Conservation (phyloP, 2,797 vertebrate genomes). For the Buphagus erythrorhynchus region DNA sequence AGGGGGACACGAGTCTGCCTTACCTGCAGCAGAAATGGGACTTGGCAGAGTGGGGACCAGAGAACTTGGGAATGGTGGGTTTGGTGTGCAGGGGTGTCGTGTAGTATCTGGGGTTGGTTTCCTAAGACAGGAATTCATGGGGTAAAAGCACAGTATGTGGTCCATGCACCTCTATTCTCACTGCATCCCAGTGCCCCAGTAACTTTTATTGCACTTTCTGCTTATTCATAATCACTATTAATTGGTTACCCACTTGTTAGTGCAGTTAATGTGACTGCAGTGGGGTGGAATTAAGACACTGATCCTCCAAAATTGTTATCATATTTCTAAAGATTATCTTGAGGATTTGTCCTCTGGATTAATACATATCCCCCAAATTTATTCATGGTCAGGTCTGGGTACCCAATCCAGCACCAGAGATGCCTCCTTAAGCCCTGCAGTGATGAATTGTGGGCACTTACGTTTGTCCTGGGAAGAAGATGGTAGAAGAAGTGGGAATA, state of each 20-base stretch:
- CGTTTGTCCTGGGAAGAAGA: not conserved
- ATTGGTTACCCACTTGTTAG: not conserved
- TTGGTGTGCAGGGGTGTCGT: rapidly evolving
- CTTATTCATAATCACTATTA: not conserved
- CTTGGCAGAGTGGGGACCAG: not conserved
- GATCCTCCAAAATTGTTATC: not conserved
- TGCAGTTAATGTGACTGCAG: not conserved
- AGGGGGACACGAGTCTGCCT: rapidly evolving
- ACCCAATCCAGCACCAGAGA: not conserved
- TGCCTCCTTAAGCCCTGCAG: not conserved
- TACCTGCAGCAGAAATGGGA: not conserved
- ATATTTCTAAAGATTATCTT: not conserved
- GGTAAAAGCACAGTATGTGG: not conserved
- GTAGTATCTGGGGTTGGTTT: not conserved
- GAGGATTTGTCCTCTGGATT: not conserved
- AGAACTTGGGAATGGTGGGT: too few relatives aligned
- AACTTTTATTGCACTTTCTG: not conserved
- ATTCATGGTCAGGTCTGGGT: not conserved
- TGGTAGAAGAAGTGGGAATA: not conserved
- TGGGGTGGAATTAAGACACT: not conserved
- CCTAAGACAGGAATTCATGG: not conserved
- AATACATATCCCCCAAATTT: not conserved
- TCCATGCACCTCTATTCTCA: not conserved
- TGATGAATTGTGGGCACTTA: rapidly evolving
- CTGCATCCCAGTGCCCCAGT: not conserved